Conservation (phyloP, 2,888 invertebrate species). For the Corythucha ciliata region DNA sequence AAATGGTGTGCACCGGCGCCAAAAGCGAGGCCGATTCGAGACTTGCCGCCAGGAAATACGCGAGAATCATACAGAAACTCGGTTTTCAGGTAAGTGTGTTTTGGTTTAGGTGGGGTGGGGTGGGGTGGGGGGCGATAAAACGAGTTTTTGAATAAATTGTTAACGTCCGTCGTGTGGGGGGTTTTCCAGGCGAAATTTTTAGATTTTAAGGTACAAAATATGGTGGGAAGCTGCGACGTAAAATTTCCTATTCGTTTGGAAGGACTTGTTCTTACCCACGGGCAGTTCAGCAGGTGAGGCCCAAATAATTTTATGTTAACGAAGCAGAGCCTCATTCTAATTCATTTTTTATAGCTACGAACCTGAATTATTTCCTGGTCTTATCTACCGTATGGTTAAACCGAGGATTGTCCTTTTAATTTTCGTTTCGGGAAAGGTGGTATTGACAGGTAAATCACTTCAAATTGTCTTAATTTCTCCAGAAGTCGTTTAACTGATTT, state of each 20-base stretch:
- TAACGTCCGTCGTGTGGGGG: neutral
- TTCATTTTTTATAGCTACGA: constrained; percentile 45
- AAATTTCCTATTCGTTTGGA: constrained; percentile 75
- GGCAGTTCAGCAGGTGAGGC: constrained; percentile 57
- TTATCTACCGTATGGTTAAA: constrained; percentile 60
- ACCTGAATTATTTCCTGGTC: constrained; percentile 58
- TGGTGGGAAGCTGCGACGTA: constrained; percentile 80
- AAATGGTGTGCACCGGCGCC: constrained; percentile 81
- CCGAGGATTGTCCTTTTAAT: constrained; percentile 57
- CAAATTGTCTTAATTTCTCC: too few relatives aligned
- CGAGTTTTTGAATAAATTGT: neutral
- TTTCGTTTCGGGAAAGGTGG: constrained; percentile 63
- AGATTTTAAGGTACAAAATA: constrained; percentile 75
- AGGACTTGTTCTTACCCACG: constrained; percentile 69
- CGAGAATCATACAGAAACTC: constrained; percentile 69
- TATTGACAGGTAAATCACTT: constrained; percentile 49
- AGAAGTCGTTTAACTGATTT: too few relatives aligned
- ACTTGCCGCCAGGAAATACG: constrained; percentile 70
- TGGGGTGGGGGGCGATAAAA: neutral
- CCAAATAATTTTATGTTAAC: constrained; percentile 12
- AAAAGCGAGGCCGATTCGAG: constrained; percentile 73
- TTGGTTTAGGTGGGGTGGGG: neutral
- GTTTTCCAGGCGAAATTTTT: constrained; percentile 56
- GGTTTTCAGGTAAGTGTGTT: constrained; percentile 56
- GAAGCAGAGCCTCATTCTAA: neutral